phyloP scores from a whole-genome alignment of 2,888 invertebrate genomes.

The Beris morrisii region DNA sequence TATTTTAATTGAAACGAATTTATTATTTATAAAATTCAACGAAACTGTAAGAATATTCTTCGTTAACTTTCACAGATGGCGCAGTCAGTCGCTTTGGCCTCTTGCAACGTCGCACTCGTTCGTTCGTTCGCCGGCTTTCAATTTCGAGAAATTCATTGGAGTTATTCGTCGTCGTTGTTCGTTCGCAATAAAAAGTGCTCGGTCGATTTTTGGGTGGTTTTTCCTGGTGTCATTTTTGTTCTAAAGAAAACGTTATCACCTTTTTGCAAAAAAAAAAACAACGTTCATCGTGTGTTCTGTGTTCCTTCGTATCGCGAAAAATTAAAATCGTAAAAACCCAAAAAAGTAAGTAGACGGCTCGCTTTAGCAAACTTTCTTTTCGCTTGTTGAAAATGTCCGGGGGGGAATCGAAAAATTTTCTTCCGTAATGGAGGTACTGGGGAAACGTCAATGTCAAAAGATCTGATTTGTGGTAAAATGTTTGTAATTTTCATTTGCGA shows the following conservation, averaged over 20 bases:
- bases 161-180: constrained; percentile 21
- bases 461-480: constrained; percentile 2
- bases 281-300: constrained; percentile 26
- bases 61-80: no score
- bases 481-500: constrained; percentile 4
- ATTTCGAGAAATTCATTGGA: neutral
- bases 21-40: no score
- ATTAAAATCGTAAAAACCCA: constrained; percentile 1
- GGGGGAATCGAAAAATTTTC: constrained; percentile 5
- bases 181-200: constrained; percentile 12
- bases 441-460: constrained; percentile 21
- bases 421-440: constrained; percentile 11
- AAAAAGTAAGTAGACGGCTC: constrained; percentile 20
- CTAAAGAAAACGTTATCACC: neutral
- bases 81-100: no score
- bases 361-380: no score
- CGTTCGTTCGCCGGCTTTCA: neutral
- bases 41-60: no score
- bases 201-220: constrained; percentile 29
- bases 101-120: neutral
- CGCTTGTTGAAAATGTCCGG: neutral
- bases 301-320: constrained; percentile 18
- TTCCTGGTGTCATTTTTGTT: constrained; percentile 25
- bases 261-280: constrained; percentile 24
- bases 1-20: no score